Evolutionary conservation across 2,888 invertebrate genomes (phyloP).

Genomic region (Rhynchonema sp.): DNA sequence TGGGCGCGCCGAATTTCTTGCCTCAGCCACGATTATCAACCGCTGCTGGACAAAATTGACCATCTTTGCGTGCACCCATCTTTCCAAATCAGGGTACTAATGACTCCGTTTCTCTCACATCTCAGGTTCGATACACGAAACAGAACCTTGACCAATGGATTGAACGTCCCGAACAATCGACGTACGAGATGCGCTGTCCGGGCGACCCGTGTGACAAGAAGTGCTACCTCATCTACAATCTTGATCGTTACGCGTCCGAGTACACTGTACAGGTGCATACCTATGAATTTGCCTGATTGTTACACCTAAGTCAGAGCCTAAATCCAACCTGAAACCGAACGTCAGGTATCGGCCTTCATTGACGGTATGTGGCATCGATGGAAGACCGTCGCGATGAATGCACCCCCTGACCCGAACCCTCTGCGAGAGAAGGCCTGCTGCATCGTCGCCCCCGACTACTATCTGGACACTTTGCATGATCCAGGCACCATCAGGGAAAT

Average conservation of each 20-base stretch:
- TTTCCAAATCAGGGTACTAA: too few species aligned
- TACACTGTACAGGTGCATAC: conserved; percentile 27
- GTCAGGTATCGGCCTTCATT: conserved; percentile 21
- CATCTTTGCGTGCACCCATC: too few species aligned
- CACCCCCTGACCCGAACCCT: not conserved
- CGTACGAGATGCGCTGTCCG: conserved; percentile 16
- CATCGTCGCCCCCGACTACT: conserved; percentile 27
- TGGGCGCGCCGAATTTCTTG: too few species aligned
- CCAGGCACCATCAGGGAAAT: conserved; percentile 21
- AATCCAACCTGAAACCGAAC: not conserved
- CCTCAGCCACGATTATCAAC: too few species aligned
- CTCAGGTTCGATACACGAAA: conserved; percentile 20
- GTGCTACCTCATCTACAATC: conserved; percentile 26
- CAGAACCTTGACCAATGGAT: conserved; percentile 19
- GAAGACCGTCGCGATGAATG: conserved; percentile 19
- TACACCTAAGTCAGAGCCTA: too few species aligned
- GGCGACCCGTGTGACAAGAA: conserved; percentile 23
- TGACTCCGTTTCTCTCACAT: too few species aligned
- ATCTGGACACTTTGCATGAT: conserved; percentile 21
- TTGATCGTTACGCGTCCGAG: conserved; percentile 17
- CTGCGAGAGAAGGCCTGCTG: conserved; percentile 16
- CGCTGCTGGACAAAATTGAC: too few species aligned
- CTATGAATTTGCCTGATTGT: too few species aligned
- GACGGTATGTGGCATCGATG: conserved; percentile 24
- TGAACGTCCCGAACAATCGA: conserved; percentile 11